Base-by-base conservation (phyloP, 2,113 vertebrate species). In the Centropus unirufus region DNA sequence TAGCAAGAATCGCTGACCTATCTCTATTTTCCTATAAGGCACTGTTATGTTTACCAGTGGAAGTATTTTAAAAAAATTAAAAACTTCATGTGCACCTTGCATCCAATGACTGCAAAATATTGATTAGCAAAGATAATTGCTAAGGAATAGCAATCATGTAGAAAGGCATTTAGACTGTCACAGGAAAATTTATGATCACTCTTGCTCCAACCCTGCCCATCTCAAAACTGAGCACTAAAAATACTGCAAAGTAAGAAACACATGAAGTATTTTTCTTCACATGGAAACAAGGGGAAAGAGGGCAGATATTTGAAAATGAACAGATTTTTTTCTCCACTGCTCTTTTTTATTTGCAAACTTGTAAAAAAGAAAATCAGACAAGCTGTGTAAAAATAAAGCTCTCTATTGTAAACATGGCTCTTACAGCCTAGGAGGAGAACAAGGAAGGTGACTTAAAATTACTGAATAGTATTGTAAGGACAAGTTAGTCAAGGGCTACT, bases 261-360 rank as follows among this genome's bases (percentile, higher is more conserved):
- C 0, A 0, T 36, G 39, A 87, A 64, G 3, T 32, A 7, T 49
- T 36, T 36, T 36, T 36, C 36, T 36, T 36, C 36, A 36, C 36
- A 36, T 36, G 7, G 36, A 36, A 36, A 36, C 36, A 36, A 36
- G 36, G 36, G 36, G 36, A 36, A 68, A 83, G 22, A 72, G 30
- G 26, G 7, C 30, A 89, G 7, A 23, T 58, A 39, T 72, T 73
- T 89, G 54, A 83, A 76, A 82, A 87, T 64, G 59, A 88, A 63
- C 17, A 85, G 22, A 32, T 80, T 77, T 95, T 89, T 14, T 75
- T 91, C 1, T 1, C 17, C 40, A 54, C 42, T 5, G 3, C 20
- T 78, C 68, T 82, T 46, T 79, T 97, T 91, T 90, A 90, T 77
- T 91, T 83, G 51, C 59, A 87, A 90, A 61, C 42, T 74, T 80